Percentiles rank a stretch among this genome's conserved stretches.
phyloP scores from a whole-genome alignment of 2,888 invertebrate genomes.

The Caenorhabditis sulstoni region DNA sequence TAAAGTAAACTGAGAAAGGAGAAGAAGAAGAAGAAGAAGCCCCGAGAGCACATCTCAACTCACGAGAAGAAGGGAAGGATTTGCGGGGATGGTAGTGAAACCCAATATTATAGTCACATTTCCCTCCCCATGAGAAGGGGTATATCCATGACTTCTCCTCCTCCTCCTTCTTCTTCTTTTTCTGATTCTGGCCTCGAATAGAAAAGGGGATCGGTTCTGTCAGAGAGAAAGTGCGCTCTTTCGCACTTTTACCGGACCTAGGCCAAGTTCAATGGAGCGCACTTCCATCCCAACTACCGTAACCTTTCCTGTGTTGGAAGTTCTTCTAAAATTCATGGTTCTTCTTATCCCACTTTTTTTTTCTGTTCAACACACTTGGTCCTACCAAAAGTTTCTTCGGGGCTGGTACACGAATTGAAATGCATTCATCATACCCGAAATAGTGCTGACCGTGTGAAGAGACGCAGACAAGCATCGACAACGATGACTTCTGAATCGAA shows the following conservation, averaged over 20 bases:
- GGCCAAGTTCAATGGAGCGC: no score
- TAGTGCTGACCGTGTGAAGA: no score
- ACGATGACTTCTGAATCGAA: no score
- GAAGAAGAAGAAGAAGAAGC: constrained; percentile 31
- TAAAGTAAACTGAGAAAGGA: constrained; percentile 51
- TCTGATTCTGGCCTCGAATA: no score
- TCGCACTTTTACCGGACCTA: no score
- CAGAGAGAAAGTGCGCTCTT: neutral
- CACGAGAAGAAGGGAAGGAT: constrained; percentile 9
- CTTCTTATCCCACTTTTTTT: constrained; percentile 18
- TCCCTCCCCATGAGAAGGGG: constrained; percentile 5
- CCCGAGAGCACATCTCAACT: constrained; percentile 20
- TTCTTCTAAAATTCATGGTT: constrained; percentile 42
- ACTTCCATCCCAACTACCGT: no score
- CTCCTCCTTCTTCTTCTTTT: neutral
- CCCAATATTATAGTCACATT: constrained; percentile 57
- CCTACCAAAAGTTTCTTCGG: no score
- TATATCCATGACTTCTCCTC: constrained; percentile 47
- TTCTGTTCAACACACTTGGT: no score
- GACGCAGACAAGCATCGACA: no score
- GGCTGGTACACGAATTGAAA: constrained; percentile 10
- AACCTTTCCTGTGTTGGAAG: no score
- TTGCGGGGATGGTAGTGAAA: constrained; percentile 47
- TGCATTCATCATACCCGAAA: constrained; percentile 48
- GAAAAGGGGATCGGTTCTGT: neutral